Evolutionary conservation across 2,113 vertebrate species (phyloP).

Genomic region (crab-eating macaque (Macaca fascicularis)): T2T-MFA8v1.1 NC_088381.1:109760501-109761000

Average conservation of each 20-base stretch:
- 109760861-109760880: background rate
- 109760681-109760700: background rate
- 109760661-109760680: background rate
- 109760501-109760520: slow-evolving; percentile 27
- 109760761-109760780: background rate
- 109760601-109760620: background rate
- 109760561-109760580: background rate
- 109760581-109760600: slow-evolving; percentile 4
- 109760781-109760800: background rate
- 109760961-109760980: background rate
- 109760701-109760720: background rate
- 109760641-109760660: background rate
- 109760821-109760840: background rate
- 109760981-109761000: slow-evolving; percentile 7
- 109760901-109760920: slow-evolving; percentile 24
- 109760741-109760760: background rate
- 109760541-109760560: background rate
- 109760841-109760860: slow-evolving; percentile 3
- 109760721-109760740: background rate
- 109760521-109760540: background rate
- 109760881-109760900: background rate
- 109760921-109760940: background rate
- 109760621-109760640: background rate
- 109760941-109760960: slow-evolving; percentile 22
- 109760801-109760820: background rate